Conservation (phyloP, 2,797 vertebrate genomes). For the Lithobates pipiens region DNA sequence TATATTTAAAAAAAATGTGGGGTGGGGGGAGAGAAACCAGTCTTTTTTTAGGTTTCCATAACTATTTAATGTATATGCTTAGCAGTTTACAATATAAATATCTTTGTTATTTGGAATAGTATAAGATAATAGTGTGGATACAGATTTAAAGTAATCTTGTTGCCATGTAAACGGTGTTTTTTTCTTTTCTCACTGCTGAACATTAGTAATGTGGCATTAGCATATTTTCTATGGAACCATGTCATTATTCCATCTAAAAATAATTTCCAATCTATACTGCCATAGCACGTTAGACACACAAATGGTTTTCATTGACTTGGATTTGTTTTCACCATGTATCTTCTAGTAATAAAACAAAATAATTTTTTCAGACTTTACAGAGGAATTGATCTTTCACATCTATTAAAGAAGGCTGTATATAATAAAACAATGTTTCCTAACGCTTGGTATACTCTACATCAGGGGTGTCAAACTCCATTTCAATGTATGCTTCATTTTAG, state of each 20-base stretch:
- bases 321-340: neutral
- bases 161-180: conserved; percentile 44
- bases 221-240: conserved; percentile 32
- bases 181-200: conserved; percentile 27
- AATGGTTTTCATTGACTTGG: neutral
- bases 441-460: too few species aligned
- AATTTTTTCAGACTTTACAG: too few species aligned
- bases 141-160: conserved; percentile 32
- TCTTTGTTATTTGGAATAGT: conserved; percentile 27
- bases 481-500: too few species aligned
- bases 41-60: too few species aligned
- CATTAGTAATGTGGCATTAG: conserved; percentile 18
- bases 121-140: conserved; percentile 37
- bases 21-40: too few species aligned
- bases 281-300: neutral
- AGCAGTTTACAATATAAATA: conserved; percentile 25
- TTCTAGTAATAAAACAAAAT: neutral
- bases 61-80: neutral
- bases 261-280: conserved; percentile 4
- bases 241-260: conserved; percentile 34
- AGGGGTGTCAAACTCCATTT: too few species aligned
- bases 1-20: too few species aligned
- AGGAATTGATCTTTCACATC: too few species aligned
- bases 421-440: too few species aligned
- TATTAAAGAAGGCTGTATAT: too few species aligned